Base-by-base conservation (phyloP, 2,888 invertebrate species). In the Hemithea aestivaria region DNA sequence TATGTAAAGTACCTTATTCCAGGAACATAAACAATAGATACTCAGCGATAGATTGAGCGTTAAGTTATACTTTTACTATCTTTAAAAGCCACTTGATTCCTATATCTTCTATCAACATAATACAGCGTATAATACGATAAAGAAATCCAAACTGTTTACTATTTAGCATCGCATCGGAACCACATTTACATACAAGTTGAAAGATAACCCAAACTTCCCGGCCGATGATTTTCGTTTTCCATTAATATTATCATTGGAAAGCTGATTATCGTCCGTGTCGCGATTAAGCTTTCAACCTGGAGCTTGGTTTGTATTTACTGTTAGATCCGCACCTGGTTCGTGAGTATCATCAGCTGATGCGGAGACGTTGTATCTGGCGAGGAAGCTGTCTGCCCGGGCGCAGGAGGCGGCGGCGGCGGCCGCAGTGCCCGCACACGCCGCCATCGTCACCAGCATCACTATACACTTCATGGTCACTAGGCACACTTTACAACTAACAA, bases 311-410 rank as follows among this genome's bases (percentile, higher is more conserved):
- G 31, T 67, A 62, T 72, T 68, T 66, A 66, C 52, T 52, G 29
- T 12, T 33, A 37, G 43, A 48, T 56, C 58, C 75, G 70, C 77
- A 87, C 85, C 85, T 87, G 85, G 75, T 66, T 72, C 71, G 41
- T 73, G 64, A 63, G 65, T 73, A 58, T 80, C 80, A 67, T 84
- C 84, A 82, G 84, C 85, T 83, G 87, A 74, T 69, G 84, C 85
- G 82, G 87, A 74, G 68, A 71, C 69, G 63, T 85, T 84, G 69
- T 82, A 78, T 52, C 79, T 74, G 51, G 64, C 50, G 66, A 85
- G 80, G 76, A 79, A 83, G 56, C 75, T 73, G 50, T 77, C 71
- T 36, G 81, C 57, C 27, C 58, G 61, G 44, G 67, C 60, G 58
- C 85, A 85, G 45, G 80, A 67, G 44, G 69, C 58, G 33, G 75